These are phyloP conservation scores for Philhelius pedissequus DNA, from an alignment of 2,888 invertebrate species.

Conservation along the genomic window DNA sequence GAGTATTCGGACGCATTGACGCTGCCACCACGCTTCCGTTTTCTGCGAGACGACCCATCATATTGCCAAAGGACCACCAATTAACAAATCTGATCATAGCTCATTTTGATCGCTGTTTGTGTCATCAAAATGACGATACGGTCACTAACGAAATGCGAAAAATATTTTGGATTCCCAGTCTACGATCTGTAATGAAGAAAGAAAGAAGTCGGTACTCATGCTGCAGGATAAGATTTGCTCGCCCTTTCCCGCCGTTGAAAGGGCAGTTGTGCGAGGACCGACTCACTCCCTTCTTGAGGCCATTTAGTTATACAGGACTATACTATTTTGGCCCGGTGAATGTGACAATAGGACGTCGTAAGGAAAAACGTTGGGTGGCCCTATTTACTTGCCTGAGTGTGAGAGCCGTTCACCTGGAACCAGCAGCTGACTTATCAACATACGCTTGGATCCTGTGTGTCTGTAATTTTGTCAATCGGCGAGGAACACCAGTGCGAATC, in stretches of 20 bases:
- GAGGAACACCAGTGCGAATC: conserved; percentile 14
- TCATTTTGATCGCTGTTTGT: conserved; percentile 5
- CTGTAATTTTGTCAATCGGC: conserved; percentile 34
- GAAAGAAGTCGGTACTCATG: conserved; percentile 18
- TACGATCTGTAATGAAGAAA: conserved; percentile 2
- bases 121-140: conserved; percentile 15
- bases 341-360: conserved; percentile 41
- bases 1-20: neutral
- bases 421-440: conserved; percentile 11
- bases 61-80: conserved; percentile 13
- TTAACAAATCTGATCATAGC: conserved; percentile 3
- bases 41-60: neutral
- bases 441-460: neutral
- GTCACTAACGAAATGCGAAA: conserved; percentile 1
- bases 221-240: conserved; percentile 46
- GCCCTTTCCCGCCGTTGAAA: conserved; percentile 59
- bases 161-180: neutral
- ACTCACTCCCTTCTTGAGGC: conserved; percentile 38
- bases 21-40: neutral
- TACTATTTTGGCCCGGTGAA: conserved; percentile 55
- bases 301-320: conserved; percentile 57
- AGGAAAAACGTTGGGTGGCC: conserved; percentile 45
- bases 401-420: conserved; percentile 20
- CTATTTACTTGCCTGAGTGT: conserved; percentile 55
- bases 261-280: conserved; percentile 50